These are phyloP conservation scores for Octodonta nipae DNA, from an alignment of 2,888 invertebrate genomes.

Conservation along the genomic window DNA sequence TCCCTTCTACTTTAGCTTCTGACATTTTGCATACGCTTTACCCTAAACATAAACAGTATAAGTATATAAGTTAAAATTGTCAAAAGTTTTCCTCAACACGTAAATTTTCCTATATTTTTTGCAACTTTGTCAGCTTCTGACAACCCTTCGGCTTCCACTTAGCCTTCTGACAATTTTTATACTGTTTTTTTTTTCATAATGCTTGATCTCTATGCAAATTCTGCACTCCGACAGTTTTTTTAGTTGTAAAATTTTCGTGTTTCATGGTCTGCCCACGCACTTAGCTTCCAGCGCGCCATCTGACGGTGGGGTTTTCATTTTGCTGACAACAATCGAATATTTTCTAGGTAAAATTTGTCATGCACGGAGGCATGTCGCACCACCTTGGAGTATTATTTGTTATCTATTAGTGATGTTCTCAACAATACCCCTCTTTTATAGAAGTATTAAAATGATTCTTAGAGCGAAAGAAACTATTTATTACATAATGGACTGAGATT, in stretches of 20 bases:
- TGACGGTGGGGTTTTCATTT: not conserved
- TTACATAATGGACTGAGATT: no score
- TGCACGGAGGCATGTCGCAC: not conserved
- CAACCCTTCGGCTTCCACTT: not conserved
- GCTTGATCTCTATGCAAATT: no score
- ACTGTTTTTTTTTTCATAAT: not conserved
- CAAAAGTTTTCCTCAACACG: slow-evolving; percentile 1
- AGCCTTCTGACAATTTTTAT: not conserved
- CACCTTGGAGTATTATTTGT: no score
- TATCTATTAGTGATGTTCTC: no score
- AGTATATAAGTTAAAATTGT: not conserved
- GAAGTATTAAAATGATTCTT: no score
- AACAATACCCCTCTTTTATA: no score
- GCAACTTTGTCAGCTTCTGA: not conserved
- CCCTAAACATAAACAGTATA: no score
- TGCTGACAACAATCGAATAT: not conserved
- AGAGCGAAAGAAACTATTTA: no score
- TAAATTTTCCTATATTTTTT: not conserved
- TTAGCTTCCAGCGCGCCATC: slow-evolving; percentile 1
- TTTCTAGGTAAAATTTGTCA: not conserved
- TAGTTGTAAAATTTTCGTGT: not conserved
- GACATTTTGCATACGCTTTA: no score
- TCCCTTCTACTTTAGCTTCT: no score
- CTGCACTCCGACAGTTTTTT: slow-evolving; percentile 1
- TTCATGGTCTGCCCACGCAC: slow-evolving; percentile 1